Evolutionary conservation across 2,113 vertebrate species (phyloP), one percentile per base, ranked within the genome.

Genomic region (Rafetus swinhoei): DNA sequence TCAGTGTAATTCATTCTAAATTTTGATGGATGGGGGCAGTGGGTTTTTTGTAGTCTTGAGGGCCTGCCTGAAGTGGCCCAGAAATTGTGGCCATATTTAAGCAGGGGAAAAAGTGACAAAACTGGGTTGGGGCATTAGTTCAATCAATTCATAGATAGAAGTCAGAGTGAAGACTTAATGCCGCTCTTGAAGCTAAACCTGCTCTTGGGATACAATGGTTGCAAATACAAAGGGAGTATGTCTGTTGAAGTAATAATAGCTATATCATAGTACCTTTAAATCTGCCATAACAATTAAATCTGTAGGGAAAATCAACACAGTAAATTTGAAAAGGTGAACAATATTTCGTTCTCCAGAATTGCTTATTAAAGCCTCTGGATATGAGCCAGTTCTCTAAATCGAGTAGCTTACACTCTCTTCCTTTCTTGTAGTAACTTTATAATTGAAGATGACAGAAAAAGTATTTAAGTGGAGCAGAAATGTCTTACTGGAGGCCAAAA

Each of bases 331-430:
- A 62, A 57, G 6, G 8, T 77, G 32, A 92, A 52, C 4, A 92
- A 2, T 12, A 89, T 59, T 62, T 57, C 69, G n/a, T 59, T 11
- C 35, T 60, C 84, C 83, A 52, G 96, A 94, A 83, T 13, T 16
- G 82, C 18, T 3, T 32, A 62, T 21, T 89, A 39, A 87, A 81
- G 60, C 15, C 85, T 56, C 32, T 74, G 56, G 59, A 85, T 77
- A 35, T 65, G 24, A 88, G 59, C 10, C 69, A 81, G 18, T 92
- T 93, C 84, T 93, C 84, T 91, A 81, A 95, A 93, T 79, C 39
- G 81, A 85, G 6, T 54, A 16, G 9, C 27, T 84, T 7, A 62
- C 59, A 84, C 50, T 21, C 45, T 84, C 29, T 54, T 2, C 15
- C 6, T 79, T 92, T 59, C 3, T 24, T 29, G 59, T 5, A 79